A percentile compares a stretch with the other conserved stretches of the same genome.
These are phyloP conservation scores for Tipula unca DNA, from an alignment of 2,888 invertebrate genomes.

Conservation along the genomic window DNA sequence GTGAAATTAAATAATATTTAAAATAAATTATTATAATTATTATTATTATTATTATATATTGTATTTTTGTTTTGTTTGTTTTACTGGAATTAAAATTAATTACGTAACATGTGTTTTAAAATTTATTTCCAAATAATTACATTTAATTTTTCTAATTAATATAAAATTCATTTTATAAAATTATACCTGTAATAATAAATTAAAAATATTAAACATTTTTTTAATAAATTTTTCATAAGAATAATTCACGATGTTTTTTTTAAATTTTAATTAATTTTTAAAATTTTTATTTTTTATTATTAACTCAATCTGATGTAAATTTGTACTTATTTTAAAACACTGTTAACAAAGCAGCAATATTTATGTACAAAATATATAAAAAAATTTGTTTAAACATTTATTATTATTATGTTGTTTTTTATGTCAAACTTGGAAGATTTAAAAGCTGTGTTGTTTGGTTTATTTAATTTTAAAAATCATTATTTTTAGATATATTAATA, in stretches of 20 bases:
- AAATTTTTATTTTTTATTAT: not conserved
- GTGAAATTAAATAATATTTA: not conserved
- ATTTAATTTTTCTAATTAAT: not conserved
- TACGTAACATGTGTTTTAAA: slow-evolving; percentile 16
- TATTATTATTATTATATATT: not conserved
- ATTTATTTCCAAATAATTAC: slow-evolving; percentile 10
- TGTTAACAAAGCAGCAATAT: slow-evolving; percentile 18
- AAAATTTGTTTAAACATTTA: slow-evolving; percentile 14
- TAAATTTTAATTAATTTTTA: not conserved
- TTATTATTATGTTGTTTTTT: slow-evolving; percentile 1
- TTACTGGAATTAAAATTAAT: not conserved
- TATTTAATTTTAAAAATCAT: not conserved
- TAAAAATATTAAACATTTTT: slow-evolving; percentile 15
- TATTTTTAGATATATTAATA: not conserved
- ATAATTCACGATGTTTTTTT: not conserved
- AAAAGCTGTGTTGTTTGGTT: not conserved
- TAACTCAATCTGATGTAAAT: slow-evolving; percentile 1
- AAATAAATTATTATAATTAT: not conserved
- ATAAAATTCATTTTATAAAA: not conserved
- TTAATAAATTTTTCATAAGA: slow-evolving; percentile 15
- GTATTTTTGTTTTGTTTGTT: not conserved
- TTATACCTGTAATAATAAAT: not conserved
- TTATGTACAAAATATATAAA: slow-evolving; percentile 18
- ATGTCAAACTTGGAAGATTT: slow-evolving; percentile 1
- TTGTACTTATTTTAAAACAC: slow-evolving; percentile 19